These are phyloP conservation scores for Sitobion miscanthi DNA, from an alignment of 1,140 invertebrate genomes.

Conservation along the genomic window DNA sequence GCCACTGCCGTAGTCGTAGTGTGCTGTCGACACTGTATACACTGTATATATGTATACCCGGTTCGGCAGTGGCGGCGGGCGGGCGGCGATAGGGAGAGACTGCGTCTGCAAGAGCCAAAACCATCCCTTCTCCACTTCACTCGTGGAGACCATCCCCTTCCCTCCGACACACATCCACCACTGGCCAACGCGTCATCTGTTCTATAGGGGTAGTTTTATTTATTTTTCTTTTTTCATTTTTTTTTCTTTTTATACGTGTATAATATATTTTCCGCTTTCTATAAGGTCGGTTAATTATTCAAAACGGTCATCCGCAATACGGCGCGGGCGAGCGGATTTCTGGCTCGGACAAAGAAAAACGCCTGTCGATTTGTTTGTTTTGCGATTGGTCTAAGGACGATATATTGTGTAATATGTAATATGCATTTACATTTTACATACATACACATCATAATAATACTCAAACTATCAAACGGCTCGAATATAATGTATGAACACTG, in stretches of 20 bases:
- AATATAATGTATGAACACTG: neutral
- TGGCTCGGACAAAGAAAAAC: conserved; percentile 14
- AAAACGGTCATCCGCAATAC: conserved; percentile 44
- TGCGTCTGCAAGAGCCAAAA: conserved; percentile 48
- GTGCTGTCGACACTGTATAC: conserved; percentile 37
- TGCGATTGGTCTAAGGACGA: neutral
- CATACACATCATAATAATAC: neutral
- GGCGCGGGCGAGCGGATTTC: neutral
- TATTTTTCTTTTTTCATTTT: neutral
- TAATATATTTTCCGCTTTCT: neutral
- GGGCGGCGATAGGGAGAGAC: neutral
- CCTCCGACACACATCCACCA: neutral
- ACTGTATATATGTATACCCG: neutral
- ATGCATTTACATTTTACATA: neutral
- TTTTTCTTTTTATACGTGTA: conserved; percentile 22
- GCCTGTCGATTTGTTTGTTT: conserved; percentile 8
- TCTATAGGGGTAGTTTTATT: conserved; percentile 17
- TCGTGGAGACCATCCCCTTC: neutral
- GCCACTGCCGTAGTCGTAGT: conserved; percentile 36
- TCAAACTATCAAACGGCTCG: neutral
- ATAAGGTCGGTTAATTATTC: conserved; percentile 44
- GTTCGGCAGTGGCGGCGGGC: neutral
- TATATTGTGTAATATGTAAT: neutral
- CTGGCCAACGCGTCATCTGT: conserved; percentile 8
- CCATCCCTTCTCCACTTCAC: neutral